Conservation (phyloP, 2,113 vertebrate genomes). For the Ailuropoda melanoleuca region DNA sequence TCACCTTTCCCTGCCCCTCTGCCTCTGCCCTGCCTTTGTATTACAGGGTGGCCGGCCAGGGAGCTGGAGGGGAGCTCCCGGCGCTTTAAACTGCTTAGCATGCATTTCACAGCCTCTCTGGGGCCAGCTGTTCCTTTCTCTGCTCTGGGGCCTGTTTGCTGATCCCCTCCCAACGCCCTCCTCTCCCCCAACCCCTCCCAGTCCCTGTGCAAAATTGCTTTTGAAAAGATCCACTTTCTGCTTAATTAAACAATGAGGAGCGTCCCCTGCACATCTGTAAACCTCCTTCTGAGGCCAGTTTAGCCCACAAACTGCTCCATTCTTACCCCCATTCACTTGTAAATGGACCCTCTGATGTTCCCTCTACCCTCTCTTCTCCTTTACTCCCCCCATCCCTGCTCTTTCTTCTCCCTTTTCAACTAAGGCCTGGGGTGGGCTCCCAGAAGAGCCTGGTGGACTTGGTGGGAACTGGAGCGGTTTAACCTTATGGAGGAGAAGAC, state of each 20-base stretch:
- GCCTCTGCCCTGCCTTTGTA: constrained; percentile 9
- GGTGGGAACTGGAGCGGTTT: neutral
- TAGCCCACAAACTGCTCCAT: constrained; percentile 97
- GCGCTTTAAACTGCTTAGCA: constrained; percentile 89
- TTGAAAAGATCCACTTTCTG: constrained; percentile 92
- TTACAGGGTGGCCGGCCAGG: constrained; percentile 71
- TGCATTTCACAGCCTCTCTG: constrained; percentile 91
- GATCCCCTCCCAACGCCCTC: constrained; percentile 82
- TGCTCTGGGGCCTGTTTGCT: constrained; percentile 88
- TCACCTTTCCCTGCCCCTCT: constrained; percentile 5
- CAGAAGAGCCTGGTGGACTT: constrained; percentile 36
- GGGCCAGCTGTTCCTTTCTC: constrained; percentile 92
- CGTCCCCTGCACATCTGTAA: constrained; percentile 97
- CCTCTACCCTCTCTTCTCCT: constrained; percentile 75
- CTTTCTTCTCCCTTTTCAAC: constrained; percentile 85
- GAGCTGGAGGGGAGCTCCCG: constrained; percentile 79
- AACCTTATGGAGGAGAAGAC: neutral
- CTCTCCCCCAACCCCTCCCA: constrained; percentile 76
- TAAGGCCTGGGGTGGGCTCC: constrained; percentile 79
- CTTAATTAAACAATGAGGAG: constrained; percentile 92
- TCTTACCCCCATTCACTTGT: constrained; percentile 96
- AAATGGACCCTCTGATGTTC: constrained; percentile 83
- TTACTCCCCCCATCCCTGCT: constrained; percentile 76
- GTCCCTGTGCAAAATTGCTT: constrained; percentile 93
- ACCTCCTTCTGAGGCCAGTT: constrained; percentile 94